Percentiles rank a stretch among this genome's conserved stretches.
Conservation (phyloP, 2,113 vertebrate species). For the Syngnathus scovelli region DNA sequence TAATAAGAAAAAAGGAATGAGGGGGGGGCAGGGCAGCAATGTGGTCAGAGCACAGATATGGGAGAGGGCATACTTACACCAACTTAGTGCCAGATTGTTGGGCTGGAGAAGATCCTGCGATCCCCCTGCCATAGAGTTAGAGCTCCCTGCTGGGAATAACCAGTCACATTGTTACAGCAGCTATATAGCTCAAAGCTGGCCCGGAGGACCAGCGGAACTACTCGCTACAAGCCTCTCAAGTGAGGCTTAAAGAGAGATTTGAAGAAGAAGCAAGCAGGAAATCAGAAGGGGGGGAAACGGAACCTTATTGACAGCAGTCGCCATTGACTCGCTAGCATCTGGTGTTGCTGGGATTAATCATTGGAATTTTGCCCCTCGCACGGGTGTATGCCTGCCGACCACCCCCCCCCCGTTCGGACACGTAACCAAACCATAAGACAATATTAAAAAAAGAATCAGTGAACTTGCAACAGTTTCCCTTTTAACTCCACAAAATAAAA, state of each 20-base stretch:
- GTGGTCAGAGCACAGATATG: conserved; percentile 34
- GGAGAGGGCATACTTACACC: conserved; percentile 75
- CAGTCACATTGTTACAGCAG: conserved; percentile 74
- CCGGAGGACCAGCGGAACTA: conserved; percentile 43
- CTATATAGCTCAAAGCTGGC: conserved; percentile 41
- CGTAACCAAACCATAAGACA: not conserved
- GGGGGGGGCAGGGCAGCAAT: conserved; percentile 57
- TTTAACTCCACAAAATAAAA: conserved; percentile 65
- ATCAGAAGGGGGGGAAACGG: conserved; percentile 22
- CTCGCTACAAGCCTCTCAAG: conserved; percentile 42
- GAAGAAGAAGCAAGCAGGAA: conserved; percentile 43
- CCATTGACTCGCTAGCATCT: conserved; percentile 9
- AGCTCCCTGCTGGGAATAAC: conserved; percentile 78
- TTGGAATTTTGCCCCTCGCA: conserved; percentile 51
- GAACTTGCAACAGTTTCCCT: conserved; percentile 69
- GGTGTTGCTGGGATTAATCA: conserved; percentile 25
- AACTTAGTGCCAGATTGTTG: conserved; percentile 81
- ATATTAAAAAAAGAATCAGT: conserved; percentile 13
- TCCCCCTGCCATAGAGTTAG: conserved; percentile 76
- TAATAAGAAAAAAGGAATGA: conserved; percentile 27
- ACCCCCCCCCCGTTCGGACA: not conserved
- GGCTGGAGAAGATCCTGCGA: conserved; percentile 79
- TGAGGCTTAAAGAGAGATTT: conserved; percentile 42
- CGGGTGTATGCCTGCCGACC: conserved; percentile 45
- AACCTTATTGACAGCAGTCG: conserved; percentile 10